Conservation (phyloP, 1,140 invertebrate species). For the Microplitis mediator region DNA sequence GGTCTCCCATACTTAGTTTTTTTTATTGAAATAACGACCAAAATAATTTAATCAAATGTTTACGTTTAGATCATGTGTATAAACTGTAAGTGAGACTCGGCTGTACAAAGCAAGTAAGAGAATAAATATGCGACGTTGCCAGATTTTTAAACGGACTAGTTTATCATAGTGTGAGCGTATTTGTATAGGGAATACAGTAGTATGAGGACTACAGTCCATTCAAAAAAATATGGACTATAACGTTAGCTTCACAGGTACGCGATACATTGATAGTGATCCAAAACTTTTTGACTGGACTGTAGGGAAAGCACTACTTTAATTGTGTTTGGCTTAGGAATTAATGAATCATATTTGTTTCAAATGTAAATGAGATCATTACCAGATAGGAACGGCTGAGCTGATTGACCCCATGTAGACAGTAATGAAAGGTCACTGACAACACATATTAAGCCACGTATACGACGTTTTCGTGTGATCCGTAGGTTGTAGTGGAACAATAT, state of each 20-base stretch:
- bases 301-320: background rate
- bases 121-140: too few species aligned
- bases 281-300: background rate
- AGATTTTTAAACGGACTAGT: background rate
- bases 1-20: conserved; percentile 6
- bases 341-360: too few species aligned
- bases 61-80: background rate
- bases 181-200: background rate
- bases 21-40: background rate
- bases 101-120: background rate
- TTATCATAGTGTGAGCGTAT: background rate
- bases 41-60: background rate
- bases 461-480: too few species aligned
- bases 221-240: background rate
- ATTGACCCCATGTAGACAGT: too few species aligned
- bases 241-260: background rate
- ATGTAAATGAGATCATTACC: too few species aligned
- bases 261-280: background rate
- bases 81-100: too few species aligned
- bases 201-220: background rate
- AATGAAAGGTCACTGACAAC: too few species aligned
- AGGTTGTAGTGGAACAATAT: too few species aligned
- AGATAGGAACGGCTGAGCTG: too few species aligned
- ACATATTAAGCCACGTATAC: too few species aligned
- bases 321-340: too few species aligned